A percentile compares a stretch with the other conserved stretches of the same genome.
These are phyloP conservation scores for Rhipidura dahli DNA, from an alignment of 2,113 vertebrate species.

Conservation along the genomic window DNA sequence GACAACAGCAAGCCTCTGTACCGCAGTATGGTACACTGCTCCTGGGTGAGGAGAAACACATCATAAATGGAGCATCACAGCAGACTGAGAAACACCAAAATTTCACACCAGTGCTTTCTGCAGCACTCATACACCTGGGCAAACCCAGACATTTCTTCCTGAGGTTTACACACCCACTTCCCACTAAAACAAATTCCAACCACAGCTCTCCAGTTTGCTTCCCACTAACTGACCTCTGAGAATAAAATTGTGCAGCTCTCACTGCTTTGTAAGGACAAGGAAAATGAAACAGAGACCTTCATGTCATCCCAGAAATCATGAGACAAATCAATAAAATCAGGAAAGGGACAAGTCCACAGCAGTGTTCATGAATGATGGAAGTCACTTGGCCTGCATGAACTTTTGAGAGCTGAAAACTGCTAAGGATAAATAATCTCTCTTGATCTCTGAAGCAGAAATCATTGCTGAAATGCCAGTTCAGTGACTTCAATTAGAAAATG, in stretches of 20 bases:
- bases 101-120: neutral
- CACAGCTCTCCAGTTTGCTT: neutral
- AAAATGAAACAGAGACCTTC: neutral
- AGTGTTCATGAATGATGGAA: neutral
- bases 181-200: neutral
- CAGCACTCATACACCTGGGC: neutral
- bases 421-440: slow-evolving; percentile 24
- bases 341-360: neutral
- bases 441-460: slow-evolving; percentile 55
- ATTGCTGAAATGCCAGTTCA: slow-evolving; percentile 37
- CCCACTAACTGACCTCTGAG: neutral
- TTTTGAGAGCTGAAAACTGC: slow-evolving; percentile 10
- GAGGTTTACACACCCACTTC: neutral
- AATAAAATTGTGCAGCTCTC: neutral
- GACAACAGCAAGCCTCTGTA: neutral
- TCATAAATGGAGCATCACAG: neutral
- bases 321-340: neutral
- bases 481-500: slow-evolving; percentile 53
- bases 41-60: neutral
- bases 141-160: neutral
- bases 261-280: neutral
- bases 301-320: neutral
- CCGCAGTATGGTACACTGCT: neutral
- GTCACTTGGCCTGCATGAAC: slow-evolving; percentile 8
- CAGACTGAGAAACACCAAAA: neutral